Evolutionary conservation across 2,888 invertebrate species (phyloP), one percentile per base, ranked within the genome.

Genomic region (Nasonia oneida): DNA sequence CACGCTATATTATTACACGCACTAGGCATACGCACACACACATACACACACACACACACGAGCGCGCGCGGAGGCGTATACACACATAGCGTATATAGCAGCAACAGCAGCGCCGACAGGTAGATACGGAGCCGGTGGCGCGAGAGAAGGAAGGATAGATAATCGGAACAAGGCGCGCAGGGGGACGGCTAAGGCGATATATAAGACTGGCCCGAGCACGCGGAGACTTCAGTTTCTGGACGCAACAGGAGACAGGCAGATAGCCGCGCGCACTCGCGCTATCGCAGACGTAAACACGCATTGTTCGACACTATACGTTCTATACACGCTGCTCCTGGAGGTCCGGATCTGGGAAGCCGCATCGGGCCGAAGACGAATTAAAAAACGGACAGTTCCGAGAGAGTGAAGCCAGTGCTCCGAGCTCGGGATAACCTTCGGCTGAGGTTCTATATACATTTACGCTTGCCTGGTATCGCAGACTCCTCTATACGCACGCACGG

Each of bases 121-220:
- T 53, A 53, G 53, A 53, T 53, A 53, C 53, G 53, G 15, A 53
- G 18, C 53, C 53, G 53, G 18, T 53, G 57, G 57, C 57, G 37
- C 18, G 53, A 53, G 39, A 57, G 53, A 57, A 18, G 39, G 57
- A 37, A 57, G 76, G 47, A 61, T 42, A 78, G 47, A 53, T 15
- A 53, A 70, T 70, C 79, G 79, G n/a, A 37, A 14, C 23, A 18
- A 79, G 29, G 42, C 18, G 47, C 23, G 64, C 37, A 75, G 53
- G 33, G 75, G 73, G 39, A 73, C 73, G 42, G 73, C 73, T 18
- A 78, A n/a, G 47, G 64, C 78, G 78, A 78, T 84, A 84, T 84
- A 84, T 84, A 84, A 84, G 84, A 75, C 80, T 80, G 80, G 67
- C 50, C 61, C 8, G 75, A 47, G 80, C 84, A 75, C 84, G 80